These are phyloP conservation scores for Ia io DNA, from an alignment of 2,113 vertebrate genomes.

Conservation along the genomic window DNA sequence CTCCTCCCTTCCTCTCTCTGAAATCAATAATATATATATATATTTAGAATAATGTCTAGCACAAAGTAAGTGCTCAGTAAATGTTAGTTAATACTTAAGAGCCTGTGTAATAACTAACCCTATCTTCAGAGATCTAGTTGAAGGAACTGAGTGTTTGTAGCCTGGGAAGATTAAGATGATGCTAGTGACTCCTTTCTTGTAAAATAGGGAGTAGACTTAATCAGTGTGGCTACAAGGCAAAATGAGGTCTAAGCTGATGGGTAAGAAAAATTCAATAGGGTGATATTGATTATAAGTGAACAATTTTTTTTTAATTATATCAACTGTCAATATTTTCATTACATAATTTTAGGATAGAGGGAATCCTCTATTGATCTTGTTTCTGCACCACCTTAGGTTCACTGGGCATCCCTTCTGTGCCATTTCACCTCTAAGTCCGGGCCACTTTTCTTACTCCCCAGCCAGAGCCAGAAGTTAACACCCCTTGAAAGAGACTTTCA, in stretches of 20 bases:
- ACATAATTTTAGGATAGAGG: background rate
- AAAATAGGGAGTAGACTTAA: background rate
- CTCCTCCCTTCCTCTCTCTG: too few species aligned
- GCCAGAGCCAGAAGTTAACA: background rate
- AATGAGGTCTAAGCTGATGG: background rate
- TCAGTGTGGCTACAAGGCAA: background rate
- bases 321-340: background rate
- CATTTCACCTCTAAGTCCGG: background rate
- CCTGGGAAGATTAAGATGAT: background rate
- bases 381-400: background rate
- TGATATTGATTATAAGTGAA: background rate
- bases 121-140: background rate
- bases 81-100: background rate
- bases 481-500: background rate
- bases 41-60: background rate
- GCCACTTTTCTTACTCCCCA: background rate
- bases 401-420: background rate
- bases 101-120: background rate
- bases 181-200: background rate
- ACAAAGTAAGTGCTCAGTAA: background rate
- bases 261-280: background rate
- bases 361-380: background rate
- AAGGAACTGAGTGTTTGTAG: background rate
- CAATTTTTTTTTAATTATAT: background rate
- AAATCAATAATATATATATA: too few species aligned